These are phyloP conservation scores for Cephalotes varians DNA, from an alignment of 2,888 invertebrate species.

Conservation along the genomic window DNA sequence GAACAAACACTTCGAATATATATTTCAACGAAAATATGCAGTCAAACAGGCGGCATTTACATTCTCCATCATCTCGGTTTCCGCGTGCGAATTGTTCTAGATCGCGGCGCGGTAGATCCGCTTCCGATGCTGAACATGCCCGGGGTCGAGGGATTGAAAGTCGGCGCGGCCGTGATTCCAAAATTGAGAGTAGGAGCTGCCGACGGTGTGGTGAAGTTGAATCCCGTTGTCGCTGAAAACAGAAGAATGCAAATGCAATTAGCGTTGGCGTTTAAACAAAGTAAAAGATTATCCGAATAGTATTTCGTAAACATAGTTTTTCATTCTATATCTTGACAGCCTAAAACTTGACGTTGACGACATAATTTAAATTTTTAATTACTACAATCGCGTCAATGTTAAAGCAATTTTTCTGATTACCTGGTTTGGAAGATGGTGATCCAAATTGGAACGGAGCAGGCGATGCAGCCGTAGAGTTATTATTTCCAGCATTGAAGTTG, in stretches of 20 bases:
- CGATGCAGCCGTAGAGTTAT: slow-evolving; percentile 44
- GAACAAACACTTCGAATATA: slow-evolving; percentile 28
- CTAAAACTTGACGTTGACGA: background rate
- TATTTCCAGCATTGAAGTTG: slow-evolving; percentile 39
- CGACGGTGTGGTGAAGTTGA: slow-evolving; percentile 81
- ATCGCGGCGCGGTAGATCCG: slow-evolving; percentile 85
- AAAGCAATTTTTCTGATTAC: slow-evolving; percentile 58
- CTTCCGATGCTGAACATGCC: slow-evolving; percentile 87
- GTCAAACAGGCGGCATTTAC: slow-evolving; percentile 72
- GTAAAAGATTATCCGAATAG: background rate
- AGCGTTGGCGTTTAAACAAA: background rate
- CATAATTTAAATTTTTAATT: background rate
- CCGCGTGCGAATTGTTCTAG: slow-evolving; percentile 83
- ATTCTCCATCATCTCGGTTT: slow-evolving; percentile 85
- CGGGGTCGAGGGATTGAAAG: slow-evolving; percentile 75
- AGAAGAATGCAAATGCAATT: background rate
- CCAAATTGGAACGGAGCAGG: slow-evolving; percentile 79
- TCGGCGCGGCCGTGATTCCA: slow-evolving; percentile 72
- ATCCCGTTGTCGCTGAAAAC: slow-evolving; percentile 75
- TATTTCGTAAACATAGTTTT: background rate
- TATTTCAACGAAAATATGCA: slow-evolving; percentile 6
- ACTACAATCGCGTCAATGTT: background rate
- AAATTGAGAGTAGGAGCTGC: slow-evolving; percentile 79
- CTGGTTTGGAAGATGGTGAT: slow-evolving; percentile 74
- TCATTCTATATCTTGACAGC: background rate